Base-by-base conservation (phyloP, 2,888 invertebrate genomes). In the Calephelis perditalis region DNA sequence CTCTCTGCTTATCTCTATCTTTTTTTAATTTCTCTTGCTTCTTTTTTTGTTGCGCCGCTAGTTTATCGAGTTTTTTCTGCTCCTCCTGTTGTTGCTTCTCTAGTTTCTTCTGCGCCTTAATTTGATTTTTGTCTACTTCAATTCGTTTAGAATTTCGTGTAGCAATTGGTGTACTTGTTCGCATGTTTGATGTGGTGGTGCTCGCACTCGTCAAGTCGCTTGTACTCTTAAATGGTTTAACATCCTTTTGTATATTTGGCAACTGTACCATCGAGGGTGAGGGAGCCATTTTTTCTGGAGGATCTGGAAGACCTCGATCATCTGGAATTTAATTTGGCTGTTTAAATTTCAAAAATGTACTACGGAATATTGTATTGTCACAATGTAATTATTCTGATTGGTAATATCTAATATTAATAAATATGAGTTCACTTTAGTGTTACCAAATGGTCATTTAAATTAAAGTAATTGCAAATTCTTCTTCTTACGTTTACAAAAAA, bases 51-150 rank as follows among this genome's bases (percentile, higher is more conserved):
- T 77, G 70, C 10, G 73, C 71, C 11, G 67, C 73, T 40, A 72
- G 63, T 62, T 77, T 79, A 3, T 79, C 76, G 37, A 69, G 72
- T 60, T 76, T 78, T 60, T 78, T 78, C 59, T 78, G 77, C 64
- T 79, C 78, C 11, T 69, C 63, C 67, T 75, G 58, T 58, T 74
- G 68, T 64, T 79, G 76, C 66, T 84, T 86, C 11, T 86, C 82
- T n/a, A 75, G 9, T 62, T 75, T 79, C 58, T 76, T 78, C 61
- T 80, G 76, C 62, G 81, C 80, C 59, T 77, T 81, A 45, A 76
- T 66, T 60, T 76, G 70, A 10, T 67, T 70, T 66, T 76, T 80
- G 45, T 70, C 72, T 40, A 68, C 62, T 64, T 72, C 63, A 61
- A 67, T 67, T 63, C 66, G 56, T 36, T 68, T 70, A 15, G 10